Conservation (phyloP, 2,797 vertebrate genomes). For the Melanotaenia trifasciata region DNA sequence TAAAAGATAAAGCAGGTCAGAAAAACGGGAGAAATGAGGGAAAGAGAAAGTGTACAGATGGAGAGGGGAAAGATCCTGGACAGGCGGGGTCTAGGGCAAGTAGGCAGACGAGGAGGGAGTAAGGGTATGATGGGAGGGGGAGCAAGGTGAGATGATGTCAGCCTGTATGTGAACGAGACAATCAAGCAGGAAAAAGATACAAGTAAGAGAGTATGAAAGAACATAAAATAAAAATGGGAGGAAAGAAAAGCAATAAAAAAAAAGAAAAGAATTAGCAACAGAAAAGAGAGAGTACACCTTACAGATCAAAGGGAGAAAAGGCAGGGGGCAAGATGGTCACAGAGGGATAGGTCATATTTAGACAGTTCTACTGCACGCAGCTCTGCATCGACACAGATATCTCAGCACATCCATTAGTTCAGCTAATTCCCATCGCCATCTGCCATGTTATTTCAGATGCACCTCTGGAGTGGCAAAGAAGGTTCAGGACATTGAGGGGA, state of each 20-base stretch:
- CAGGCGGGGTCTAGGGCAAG: conserved; percentile 38
- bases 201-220: not conserved
- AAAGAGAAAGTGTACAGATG: conserved; percentile 41
- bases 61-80: conserved; percentile 48
- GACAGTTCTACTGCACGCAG: conserved; percentile 60
- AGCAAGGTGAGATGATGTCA: conserved; percentile 8
- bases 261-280: not conserved
- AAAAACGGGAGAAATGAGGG: not conserved
- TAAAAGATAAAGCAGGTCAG: not conserved
- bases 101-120: conserved; percentile 35
- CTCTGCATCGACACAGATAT: conserved; percentile 70
- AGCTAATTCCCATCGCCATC: conserved; percentile 80
- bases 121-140: conserved; percentile 21
- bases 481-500: conserved; percentile 64
- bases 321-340: conserved; percentile 52
- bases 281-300: conserved; percentile 21
- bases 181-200: not conserved
- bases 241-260: not conserved
- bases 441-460: conserved; percentile 74
- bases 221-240: conserved; percentile 2
- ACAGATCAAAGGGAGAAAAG: conserved; percentile 18
- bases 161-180: conserved; percentile 17
- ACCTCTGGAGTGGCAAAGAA: conserved; percentile 74
- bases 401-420: conserved; percentile 75
- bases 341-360: conserved; percentile 73